A percentile compares a stretch with the other conserved stretches of the same genome.
These are phyloP conservation scores for Brachionus plicatilis DNA, from an alignment of 1,140 invertebrate genomes.

Conservation along the genomic window DNA sequence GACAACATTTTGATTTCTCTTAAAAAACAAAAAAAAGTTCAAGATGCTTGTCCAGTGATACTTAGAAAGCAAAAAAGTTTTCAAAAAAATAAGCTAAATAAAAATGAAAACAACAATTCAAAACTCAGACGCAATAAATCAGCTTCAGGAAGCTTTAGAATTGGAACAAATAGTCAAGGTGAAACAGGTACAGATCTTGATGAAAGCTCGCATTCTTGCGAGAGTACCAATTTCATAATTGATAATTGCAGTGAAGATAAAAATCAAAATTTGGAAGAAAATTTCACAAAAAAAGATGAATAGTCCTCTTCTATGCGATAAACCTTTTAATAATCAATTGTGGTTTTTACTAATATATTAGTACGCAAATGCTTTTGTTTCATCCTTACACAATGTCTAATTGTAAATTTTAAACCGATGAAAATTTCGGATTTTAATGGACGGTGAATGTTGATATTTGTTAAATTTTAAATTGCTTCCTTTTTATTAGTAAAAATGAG, in stretches of 20 bases:
- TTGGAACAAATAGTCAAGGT: conserved; percentile 1
- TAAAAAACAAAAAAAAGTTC: not conserved
- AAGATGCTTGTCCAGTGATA: not conserved
- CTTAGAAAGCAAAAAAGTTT: not conserved
- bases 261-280: not conserved
- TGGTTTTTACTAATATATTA: not conserved
- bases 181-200: conserved; percentile 26
- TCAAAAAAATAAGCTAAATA: not conserved
- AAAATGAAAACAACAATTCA: not conserved
- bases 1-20: not conserved
- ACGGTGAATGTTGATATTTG: not conserved
- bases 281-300: not conserved
- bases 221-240: not conserved
- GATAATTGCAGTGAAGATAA: not conserved
- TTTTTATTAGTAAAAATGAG: not conserved
- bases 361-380: not conserved
- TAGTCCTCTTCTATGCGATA: not conserved
- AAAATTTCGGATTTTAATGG: not conserved
- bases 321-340: not conserved
- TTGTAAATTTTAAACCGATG: not conserved
- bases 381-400: not conserved
- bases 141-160: not conserved
- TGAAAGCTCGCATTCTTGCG: not conserved
- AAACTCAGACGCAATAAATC: not conserved
- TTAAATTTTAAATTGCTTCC: not conserved